These are phyloP conservation scores for Patella caerulea DNA, from an alignment of 2,888 invertebrate species.

Conservation along the genomic window DNA sequence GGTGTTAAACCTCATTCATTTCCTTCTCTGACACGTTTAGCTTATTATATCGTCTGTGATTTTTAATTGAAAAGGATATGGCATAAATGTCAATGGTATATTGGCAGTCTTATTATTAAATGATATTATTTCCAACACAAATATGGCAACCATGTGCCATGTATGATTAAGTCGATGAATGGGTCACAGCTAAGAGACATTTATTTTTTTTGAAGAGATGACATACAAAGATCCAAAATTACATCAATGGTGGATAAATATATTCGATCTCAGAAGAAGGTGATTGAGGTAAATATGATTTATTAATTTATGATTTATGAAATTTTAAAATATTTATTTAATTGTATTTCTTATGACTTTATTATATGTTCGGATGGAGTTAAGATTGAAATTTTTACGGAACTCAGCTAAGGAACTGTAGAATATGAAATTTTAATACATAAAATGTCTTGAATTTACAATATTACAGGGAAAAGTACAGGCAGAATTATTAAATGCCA, in stretches of 20 bases:
- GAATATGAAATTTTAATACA: neutral
- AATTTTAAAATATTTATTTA: no score
- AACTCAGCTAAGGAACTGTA: no score
- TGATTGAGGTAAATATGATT: conserved; percentile 51
- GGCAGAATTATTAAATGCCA: conserved; percentile 27
- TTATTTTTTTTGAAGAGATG: conserved; percentile 19
- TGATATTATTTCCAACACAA: neutral
- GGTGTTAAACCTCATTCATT: no score
- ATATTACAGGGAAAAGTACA: conserved; percentile 28
- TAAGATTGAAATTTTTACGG: no score
- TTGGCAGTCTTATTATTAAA: no score
- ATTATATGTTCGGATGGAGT: no score
- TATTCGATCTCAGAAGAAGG: conserved; percentile 49
- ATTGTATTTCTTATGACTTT: no score
- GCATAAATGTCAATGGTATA: no score
- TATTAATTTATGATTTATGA: no score
- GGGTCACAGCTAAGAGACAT: neutral
- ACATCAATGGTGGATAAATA: conserved; percentile 56
- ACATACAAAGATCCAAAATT: conserved; percentile 45
- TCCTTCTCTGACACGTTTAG: no score
- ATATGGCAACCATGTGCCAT: neutral
- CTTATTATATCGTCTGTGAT: no score
- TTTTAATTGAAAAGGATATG: no score
- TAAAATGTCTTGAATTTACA: neutral
- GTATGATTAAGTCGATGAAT: neutral